Evolutionary conservation across 2,888 invertebrate genomes (phyloP), one percentile per base, ranked within the genome.

Genomic region (Dicyrtoma fusca): DNA sequence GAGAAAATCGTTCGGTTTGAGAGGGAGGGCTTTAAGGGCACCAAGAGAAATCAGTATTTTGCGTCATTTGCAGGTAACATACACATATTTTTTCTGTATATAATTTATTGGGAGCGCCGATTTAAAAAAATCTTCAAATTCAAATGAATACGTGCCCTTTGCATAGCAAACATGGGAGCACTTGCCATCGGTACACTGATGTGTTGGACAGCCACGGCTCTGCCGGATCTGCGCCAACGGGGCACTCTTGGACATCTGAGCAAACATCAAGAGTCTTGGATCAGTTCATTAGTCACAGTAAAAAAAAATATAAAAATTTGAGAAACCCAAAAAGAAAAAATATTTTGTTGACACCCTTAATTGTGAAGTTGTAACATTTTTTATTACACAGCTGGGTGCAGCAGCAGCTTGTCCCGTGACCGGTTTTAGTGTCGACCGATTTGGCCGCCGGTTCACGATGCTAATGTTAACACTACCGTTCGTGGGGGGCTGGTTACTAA

Each of bases 401-500:
- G 76, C 77, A 61, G 72, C 74, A 42, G 74, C 79, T 17, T 80
- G 80, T 57, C 77, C 80, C 10, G 23, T 78, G 49, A 77, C 78
- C 44, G 80, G 80, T 4, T 75, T 73, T 25, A 72, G 71, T 45
- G 76, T 80, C 21, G 79, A 74, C 57, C 71, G 57, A 53, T 74
- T 75, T 63, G 80, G 80, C 21, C 74, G 80, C 55, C 71, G 77
- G 63, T 75, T 65, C 66, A 75, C 75, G 14, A 74, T 80, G 66
- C 57, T 74, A 10, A 23, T 47, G 6, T 25, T 71, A 14, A 71
- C 65, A 17, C 23, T 53, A 1, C 68, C 68, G 3, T 74, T 71
- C 47, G 25, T 71, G 19, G 23, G 34, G 10, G 85, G 85, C 1
- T 85, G 84, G 83, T 42, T 83, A 8, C 72, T 82, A 11, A 83